Evolutionary conservation across 2,797 vertebrate species (phyloP), one percentile per base, ranked within the genome.

Genomic region (Rachycentron canadum): DNA sequence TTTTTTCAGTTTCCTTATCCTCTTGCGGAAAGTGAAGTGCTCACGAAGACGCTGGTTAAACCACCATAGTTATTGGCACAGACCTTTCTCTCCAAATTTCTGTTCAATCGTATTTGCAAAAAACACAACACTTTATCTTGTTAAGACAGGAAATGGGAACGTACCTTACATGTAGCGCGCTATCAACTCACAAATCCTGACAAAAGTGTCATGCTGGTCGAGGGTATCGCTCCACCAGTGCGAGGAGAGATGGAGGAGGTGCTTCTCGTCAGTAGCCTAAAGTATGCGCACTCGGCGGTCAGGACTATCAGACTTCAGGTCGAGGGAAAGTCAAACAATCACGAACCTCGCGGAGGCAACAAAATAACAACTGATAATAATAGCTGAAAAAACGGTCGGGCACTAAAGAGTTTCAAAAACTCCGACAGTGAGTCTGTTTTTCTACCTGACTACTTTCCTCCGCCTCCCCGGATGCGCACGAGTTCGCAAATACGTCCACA

Each of bases 111-210:
- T 16, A 6, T 43, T 16, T 12, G 14, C 3, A 41, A 5, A 43
- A 43, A 6, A 25, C 47, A 5, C 4, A 5, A 50, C n/a, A 50
- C n/a, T 13, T n/a, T 50, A 5, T 5, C n/a, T 12, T 13, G 21
- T 50, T 23, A 49, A 10, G 21, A 23, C 10, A 25, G 9, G 11
- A 4, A 25, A 12, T 50, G n/a, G 47, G 2, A 25, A 50, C n/a
- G 9, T 50, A 25, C 9, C 47, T 50, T 50, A 47, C 17, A 7
- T 2, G 43, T 23, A 23, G 47, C n/a, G 21, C 10, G n/a, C 10
- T 50, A 25, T 87, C 80, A 83, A 68, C 69, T 89, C 60, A 77
- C 69, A 77, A 73, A 87, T 78, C 82, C 81, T 30, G 73, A 66
- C 57, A 81, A 74, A 52, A 17, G 41, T 62, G 32, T 32, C 90